Conservation (phyloP, 2,797 vertebrate genomes). For the Chelon auratus region DNA sequence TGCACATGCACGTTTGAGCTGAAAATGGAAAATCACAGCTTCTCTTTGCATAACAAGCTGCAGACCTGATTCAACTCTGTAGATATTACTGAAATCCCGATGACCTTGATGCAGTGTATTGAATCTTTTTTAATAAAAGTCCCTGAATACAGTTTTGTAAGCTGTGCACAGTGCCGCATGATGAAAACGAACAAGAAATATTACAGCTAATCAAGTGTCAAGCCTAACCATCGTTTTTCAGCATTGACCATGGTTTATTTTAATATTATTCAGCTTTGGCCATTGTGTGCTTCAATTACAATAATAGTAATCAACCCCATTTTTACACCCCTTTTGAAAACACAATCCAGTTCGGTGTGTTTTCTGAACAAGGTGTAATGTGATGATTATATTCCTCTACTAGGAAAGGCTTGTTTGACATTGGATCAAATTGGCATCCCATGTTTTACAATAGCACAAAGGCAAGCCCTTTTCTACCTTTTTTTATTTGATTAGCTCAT, state of each 20-base stretch:
- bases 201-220: too few species aligned
- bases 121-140: too few species aligned
- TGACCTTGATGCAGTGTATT: neutral
- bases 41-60: neutral
- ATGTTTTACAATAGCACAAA: conserved; percentile 1
- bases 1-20: neutral
- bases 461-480: neutral
- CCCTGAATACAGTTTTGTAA: too few species aligned
- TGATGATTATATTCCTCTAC: conserved; percentile 4
- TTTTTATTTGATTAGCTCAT: neutral
- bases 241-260: neutral
- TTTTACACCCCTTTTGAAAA: neutral
- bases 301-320: neutral
- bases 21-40: neutral
- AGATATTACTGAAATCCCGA: neutral
- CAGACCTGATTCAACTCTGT: neutral
- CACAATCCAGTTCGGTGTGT: neutral
- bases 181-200: too few species aligned
- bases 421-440: neutral
- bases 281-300: neutral
- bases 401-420: neutral
- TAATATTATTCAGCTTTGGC: neutral
- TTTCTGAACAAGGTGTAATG: conserved; percentile 8
- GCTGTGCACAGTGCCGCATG: too few species aligned
- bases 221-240: too few species aligned